Evolutionary conservation across 1,140 invertebrate species (phyloP), one percentile per base, ranked within the genome.

Genomic region (Hyphantria cunea): DNA sequence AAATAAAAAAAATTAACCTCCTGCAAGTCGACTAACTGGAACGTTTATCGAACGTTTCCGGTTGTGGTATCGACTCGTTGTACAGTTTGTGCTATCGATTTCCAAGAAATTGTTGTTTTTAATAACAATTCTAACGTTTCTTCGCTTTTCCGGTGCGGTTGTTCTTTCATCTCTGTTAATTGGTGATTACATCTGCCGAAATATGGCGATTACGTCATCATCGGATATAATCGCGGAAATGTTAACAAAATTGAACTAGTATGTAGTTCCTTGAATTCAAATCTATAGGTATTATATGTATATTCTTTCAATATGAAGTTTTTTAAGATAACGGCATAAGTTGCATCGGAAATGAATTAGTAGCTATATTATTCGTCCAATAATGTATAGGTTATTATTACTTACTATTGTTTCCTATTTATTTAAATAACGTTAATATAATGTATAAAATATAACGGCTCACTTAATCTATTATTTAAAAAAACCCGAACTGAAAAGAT

Each of bases 31-130:
- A 66, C 72, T 71, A 78, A 79, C 62, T 74, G 56, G 74, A 81
- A 54, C 74, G 70, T 83, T 87, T 83, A 87, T 83, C 82, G 77
- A 67, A 49, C 71, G 76, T 76, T 83, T 83, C 82, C 77, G 82
- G 75, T 82, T 69, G 45, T 44, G 32, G 71, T 78, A 78, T 78
- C 72, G 69, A 63, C 49, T 64, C 56, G 64, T 14, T 39, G 17
- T 41, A 33, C 49, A 47, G 31, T 45, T 56, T 33, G 51, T 78
- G 67, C 59, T 80, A 84, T 84, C 80, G 70, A 74, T 79, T 84
- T 84, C 71, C 73, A 66, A 51, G 66, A 72, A 84, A 83, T 69
- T 66, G 58, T 64, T 68, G 39, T 42, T 74, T 70, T 74, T 78
- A 74, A 75, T 76, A 74, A 75, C 53, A 69, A 68, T 66, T 52